Base-by-base conservation (phyloP, 1,140 invertebrate species). In the Lerema accius region DNA sequence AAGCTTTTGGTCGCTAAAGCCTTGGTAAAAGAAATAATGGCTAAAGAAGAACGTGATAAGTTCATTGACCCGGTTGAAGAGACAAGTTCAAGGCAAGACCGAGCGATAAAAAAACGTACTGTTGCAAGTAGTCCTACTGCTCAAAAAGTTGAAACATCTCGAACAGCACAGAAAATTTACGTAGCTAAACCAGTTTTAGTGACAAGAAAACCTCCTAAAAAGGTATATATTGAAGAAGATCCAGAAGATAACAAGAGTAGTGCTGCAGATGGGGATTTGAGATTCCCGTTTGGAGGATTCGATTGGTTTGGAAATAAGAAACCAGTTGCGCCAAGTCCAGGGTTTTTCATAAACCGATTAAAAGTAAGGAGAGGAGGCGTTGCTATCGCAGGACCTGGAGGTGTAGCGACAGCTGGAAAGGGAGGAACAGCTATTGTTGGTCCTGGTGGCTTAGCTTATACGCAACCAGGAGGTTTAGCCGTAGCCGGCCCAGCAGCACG, bases 371-470 rank as follows among this genome's bases (percentile, higher is more conserved):
- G 92, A 78, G 95, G 95, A 4, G 94, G 95, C 10, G 94, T 95
- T 0, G 94, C 95, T 0, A 95, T 95, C 17, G 95, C 94, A 0
- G 95, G 95, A 0, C 94, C 95, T 0, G 94, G 94, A 5, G 94
- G 94, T 43, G 93, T 95, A 35, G 95, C 95, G 0, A 95, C 94
- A 1, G 94, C 94, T 0, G 94, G 94, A 4, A 93, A 92, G 65
- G 95, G 95, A 1, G 95, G 95, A 4, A 95, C 94, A 0, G 94
- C 95, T 0, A 95, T 95, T 37, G 94, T 95, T 0, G 94, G 95
- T 3, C 94, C 95, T 4, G 94, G 94, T 6, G 94, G 94, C 0
- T 90, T 94, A 19, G 95, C 94, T 0, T 94, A 94, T 58, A 95
- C 94, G 0, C 93, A 94, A 71, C 94, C 94, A 4, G 93, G 92